Conservation (phyloP, 1,140 invertebrate species). For the Parapsyche elsis region DNA sequence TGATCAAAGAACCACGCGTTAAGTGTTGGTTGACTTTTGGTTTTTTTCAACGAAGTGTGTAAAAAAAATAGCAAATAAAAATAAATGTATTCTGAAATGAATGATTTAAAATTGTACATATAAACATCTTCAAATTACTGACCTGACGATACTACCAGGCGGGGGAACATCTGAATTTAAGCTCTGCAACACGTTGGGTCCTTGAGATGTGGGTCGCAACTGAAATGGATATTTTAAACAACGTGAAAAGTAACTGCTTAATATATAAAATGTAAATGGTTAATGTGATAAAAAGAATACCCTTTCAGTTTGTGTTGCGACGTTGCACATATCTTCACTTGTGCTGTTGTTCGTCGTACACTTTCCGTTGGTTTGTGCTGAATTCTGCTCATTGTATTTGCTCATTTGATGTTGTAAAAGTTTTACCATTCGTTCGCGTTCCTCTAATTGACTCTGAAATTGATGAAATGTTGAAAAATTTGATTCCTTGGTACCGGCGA, state of each 20-base stretch:
- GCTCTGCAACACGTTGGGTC: constrained; percentile 49
- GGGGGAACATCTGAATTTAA: constrained; percentile 44
- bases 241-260: background rate
- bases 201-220: constrained; percentile 54
- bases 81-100: constrained; percentile 5
- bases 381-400: constrained; percentile 57
- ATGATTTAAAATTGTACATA: constrained; percentile 12
- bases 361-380: constrained; percentile 32
- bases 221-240: constrained; percentile 33
- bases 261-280: background rate
- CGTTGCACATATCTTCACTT: constrained; percentile 65
- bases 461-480: background rate
- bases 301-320: constrained; percentile 67
- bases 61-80: constrained; percentile 6
- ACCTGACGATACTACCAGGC: constrained; percentile 51
- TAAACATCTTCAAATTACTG: constrained; percentile 22
- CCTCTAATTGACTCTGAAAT: constrained; percentile 66
- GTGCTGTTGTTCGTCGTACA: constrained; percentile 61
- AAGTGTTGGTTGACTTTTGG: background rate
- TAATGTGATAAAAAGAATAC: constrained; percentile 56
- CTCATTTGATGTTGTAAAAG: constrained; percentile 67
- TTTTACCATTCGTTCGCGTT: constrained; percentile 66
- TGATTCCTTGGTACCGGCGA: background rate
- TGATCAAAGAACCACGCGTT: constrained; percentile 28
- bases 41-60: background rate